These are phyloP conservation scores for Drosophila hydei DNA, from an alignment of 1,140 invertebrate genomes.

Conservation along the genomic window DNA sequence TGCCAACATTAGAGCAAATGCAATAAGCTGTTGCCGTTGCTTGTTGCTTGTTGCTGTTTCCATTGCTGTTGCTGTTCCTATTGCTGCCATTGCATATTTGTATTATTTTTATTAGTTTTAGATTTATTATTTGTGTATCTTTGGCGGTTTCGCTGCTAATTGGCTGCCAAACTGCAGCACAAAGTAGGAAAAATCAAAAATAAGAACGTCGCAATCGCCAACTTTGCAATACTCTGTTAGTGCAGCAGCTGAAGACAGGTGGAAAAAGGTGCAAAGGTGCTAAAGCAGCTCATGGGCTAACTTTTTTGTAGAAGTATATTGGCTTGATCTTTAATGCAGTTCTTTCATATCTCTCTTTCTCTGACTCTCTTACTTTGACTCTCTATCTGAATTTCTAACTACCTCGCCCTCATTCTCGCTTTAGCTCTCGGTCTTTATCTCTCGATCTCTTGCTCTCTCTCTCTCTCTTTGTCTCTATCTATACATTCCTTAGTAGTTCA, in stretches of 20 bases:
- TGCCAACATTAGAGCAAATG: conserved; percentile 50
- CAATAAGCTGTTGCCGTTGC: conserved; percentile 25
- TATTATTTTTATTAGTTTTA: conserved; percentile 64
- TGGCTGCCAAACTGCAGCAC: conserved; percentile 37
- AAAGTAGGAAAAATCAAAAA: not conserved
- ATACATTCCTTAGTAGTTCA: too few relatives aligned
- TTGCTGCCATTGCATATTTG: conserved; percentile 43
- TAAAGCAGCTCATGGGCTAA: too few relatives aligned
- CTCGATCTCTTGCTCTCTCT: too few relatives aligned
- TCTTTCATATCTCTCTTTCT: too few relatives aligned
- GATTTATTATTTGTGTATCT: conserved; percentile 64
- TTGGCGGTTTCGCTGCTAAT: conserved; percentile 50
- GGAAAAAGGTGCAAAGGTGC: too few relatives aligned
- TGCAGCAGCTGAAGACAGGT: not conserved
- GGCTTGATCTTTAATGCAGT: too few relatives aligned
- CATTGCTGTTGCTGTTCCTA: conserved; percentile 10
- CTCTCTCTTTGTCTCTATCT: too few relatives aligned
- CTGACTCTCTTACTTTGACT: too few relatives aligned
- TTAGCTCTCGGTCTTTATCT: too few relatives aligned
- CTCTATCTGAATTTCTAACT: too few relatives aligned
- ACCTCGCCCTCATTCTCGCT: too few relatives aligned
- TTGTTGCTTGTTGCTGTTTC: conserved; percentile 7
- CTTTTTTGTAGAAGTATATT: too few relatives aligned
- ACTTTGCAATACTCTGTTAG: not conserved
- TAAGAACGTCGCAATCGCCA: not conserved